Evolutionary conservation across 2,113 vertebrate genomes (phyloP), one percentile per base, ranked within the genome.

Genomic region (Andinoacara biseriatus): DNA sequence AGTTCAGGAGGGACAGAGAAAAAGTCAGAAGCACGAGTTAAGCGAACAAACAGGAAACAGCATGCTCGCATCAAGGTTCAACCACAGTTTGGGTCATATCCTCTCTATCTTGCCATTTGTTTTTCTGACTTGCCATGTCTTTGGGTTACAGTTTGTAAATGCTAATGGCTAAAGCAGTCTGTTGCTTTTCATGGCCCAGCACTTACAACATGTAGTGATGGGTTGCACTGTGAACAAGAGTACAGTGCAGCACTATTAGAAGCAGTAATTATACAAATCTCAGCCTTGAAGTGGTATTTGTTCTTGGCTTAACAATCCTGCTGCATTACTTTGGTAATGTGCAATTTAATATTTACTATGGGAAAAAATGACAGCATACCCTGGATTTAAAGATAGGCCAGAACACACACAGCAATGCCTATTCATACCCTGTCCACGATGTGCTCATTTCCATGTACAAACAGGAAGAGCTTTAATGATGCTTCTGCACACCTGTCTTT

Each of bases 1-100:
- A 59, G 31, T 24, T 74, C 75, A 59, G 58, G 78, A 74, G 54
- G 82, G 86, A 90, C 76, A 22, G 29, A 67, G 65, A 14, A 77
- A 5, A 77, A 86, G 58, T 18, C 24, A 58, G 65, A 82, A 13
- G 59, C 46, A 57, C 18, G 17, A 84, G 69, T 8, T 10, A 7
- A 80, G 61, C n/a, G 11, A 87, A 86, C 67, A 93, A 95, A 95
- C 95, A 95, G 95, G 95, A 95, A 95, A 88, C 91, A 80, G 80
- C 67, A 86, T 3, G 63, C 31, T 75, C 75, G 79, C 80, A 76
- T 78, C 10, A 65, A 77, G 7, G 84, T 82, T 77, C 57, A 88
- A 90, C 88, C 90, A 86, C 85, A 86, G 82, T 84, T 92, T 90
- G 82, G 88, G 86, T 90, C 90, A 92, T 86, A 90, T 93, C 91